These are phyloP conservation scores for Latrodectus elegans DNA, from an alignment of 2,888 invertebrate species.

Conservation along the genomic window DNA sequence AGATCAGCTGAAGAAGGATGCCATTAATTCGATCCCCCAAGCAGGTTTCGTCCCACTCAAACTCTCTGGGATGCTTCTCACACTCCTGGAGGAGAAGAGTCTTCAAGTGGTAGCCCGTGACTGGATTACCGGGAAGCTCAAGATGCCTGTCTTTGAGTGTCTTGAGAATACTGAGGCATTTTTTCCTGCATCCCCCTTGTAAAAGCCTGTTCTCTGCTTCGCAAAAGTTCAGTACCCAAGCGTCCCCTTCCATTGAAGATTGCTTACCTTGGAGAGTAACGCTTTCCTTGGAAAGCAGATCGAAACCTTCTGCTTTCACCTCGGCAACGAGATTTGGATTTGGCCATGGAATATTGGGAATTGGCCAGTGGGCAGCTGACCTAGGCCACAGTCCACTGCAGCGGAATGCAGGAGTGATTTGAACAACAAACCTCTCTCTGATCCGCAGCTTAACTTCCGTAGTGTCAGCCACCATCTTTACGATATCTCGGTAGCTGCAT, in stretches of 20 bases:
- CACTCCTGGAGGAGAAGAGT: slow-evolving; percentile 94
- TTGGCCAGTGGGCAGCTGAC: slow-evolving; percentile 94
- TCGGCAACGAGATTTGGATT: slow-evolving; percentile 92
- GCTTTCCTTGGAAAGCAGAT: slow-evolving; percentile 85
- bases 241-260: slow-evolving; percentile 91
- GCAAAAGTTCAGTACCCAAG: slow-evolving; percentile 92
- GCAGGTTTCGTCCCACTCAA: slow-evolving; percentile 94
- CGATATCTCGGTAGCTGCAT: slow-evolving; percentile 91
- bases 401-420: slow-evolving; percentile 85
- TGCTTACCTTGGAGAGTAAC: slow-evolving; percentile 80
- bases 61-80: slow-evolving; percentile 94
- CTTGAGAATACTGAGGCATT: slow-evolving; percentile 90
- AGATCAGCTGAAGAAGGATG: slow-evolving; percentile 93
- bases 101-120: slow-evolving; percentile 87
- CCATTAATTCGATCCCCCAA: slow-evolving; percentile 94
- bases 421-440: slow-evolving; percentile 90
- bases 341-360: slow-evolving; percentile 93
- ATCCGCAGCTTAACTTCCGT: slow-evolving; percentile 92
- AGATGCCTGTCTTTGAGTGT: slow-evolving; percentile 92
- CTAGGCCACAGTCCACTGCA: slow-evolving; percentile 91
- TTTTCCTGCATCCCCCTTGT: slow-evolving; percentile 88
- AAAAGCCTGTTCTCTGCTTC: slow-evolving; percentile 93
- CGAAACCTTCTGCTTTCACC: slow-evolving; percentile 95
- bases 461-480: slow-evolving; percentile 95
- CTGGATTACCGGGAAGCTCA: slow-evolving; percentile 89